phyloP scores from a whole-genome alignment of 2,888 invertebrate genomes.

The Ptycholaimellus sp. region DNA sequence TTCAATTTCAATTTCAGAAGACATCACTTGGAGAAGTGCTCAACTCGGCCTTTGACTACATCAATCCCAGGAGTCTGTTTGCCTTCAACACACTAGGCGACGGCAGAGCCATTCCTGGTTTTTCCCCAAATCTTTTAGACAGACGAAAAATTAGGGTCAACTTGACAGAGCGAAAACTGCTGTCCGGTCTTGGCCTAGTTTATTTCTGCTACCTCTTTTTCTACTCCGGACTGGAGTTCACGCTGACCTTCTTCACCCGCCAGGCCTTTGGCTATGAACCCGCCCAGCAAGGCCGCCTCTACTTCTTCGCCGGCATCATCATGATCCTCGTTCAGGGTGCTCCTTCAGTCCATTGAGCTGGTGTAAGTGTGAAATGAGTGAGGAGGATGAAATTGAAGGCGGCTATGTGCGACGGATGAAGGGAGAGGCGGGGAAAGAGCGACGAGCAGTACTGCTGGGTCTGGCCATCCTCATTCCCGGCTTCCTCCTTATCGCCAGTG shows the following conservation, averaged over 20 bases:
- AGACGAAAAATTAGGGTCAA: no score
- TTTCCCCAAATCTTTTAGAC: no score
- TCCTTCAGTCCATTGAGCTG: not conserved
- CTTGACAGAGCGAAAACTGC: no score
- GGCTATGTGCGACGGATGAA: slow-evolving; percentile 59
- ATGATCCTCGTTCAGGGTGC: slow-evolving; percentile 59
- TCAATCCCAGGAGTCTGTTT: slow-evolving; percentile 39
- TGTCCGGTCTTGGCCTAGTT: no score
- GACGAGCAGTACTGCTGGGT: slow-evolving; percentile 32
- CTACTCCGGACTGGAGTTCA: slow-evolving; percentile 88
- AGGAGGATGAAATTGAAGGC: slow-evolving; percentile 33
- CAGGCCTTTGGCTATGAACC: slow-evolving; percentile 62
- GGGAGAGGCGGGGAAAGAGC: slow-evolving; percentile 27
- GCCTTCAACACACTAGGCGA: slow-evolving; percentile 39
- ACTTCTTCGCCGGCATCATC: slow-evolving; percentile 63
- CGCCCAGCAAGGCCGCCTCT: slow-evolving; percentile 94
- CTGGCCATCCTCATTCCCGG: slow-evolving; percentile 60
- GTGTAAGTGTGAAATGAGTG: not conserved
- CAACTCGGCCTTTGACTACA: slow-evolving; percentile 39
- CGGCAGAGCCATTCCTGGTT: slow-evolving; percentile 24
- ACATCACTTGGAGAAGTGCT: no score
- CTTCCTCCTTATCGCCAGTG: slow-evolving; percentile 57
- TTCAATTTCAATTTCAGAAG: no score
- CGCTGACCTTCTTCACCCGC: slow-evolving; percentile 81
- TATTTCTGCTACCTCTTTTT: slow-evolving; percentile 68